Base-by-base conservation (phyloP, 1,140 invertebrate genomes). In the Battus philenor region DNA sequence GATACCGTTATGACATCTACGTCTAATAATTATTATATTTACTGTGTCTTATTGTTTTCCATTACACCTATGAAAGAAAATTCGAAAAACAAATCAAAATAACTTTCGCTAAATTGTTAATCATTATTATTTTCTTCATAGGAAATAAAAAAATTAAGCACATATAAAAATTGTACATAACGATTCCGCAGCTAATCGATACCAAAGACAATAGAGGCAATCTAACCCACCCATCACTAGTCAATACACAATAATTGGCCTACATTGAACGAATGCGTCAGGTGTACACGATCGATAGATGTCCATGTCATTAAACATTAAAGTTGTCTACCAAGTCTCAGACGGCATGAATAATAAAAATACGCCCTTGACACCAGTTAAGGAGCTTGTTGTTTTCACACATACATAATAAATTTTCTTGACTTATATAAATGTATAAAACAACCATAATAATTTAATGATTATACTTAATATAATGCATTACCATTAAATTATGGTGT, bases 221-320 rank as follows among this genome's bases (percentile, higher is more conserved):
- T 36, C 33, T 11, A 22, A 36, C 16, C 12, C 16, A 10, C 17
- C 33, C 17, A 36, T 36, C 33, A 36, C 4, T 17, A 22, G 17
- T 36, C 33, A 22, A 36, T 36, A 36, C 32, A 33, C 33, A 36
- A 36, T 36, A 36, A 36, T 36, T 36, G 56, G 52, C 51, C 48
- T 33, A 61, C 53, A 49, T 63, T 29, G 45, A 55, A 56, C 59
- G 53, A 55, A 24, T 10, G 20, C 39, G 44, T 29, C 63, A 59
- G 54, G 61, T 60, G 57, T 59, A 18, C 20, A 29, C 43, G 30
- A 60, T 56, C 62, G 65, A 72, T 68, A 59, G 55, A 47, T 38
- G 16, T 22, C 39, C 31, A 30, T 32, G 39, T 44, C 52, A 64
- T 71, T 64, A 71, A 68, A 66, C 38, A 66, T 71, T 66, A 59